These are phyloP conservation scores for Brachypodius melanocephalos DNA, from an alignment of 2,113 vertebrate genomes.

Conservation along the genomic window DNA sequence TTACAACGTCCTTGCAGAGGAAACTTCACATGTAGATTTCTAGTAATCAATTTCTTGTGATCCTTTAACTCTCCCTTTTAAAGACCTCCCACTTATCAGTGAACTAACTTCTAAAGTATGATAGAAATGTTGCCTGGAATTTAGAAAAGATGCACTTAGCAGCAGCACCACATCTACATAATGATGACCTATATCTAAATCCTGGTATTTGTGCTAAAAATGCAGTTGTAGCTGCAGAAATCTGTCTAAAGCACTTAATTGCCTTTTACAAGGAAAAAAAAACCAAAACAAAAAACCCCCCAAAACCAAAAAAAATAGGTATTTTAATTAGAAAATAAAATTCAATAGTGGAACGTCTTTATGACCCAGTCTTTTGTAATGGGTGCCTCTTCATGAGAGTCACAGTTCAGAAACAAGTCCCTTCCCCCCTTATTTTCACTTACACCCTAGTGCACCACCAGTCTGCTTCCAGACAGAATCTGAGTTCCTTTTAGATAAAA, in stretches of 20 bases:
- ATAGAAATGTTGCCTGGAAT: background rate
- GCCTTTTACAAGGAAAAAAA: background rate
- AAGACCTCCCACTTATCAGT: background rate
- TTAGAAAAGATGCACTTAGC: background rate
- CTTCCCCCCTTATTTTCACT: background rate
- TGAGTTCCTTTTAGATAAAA: background rate
- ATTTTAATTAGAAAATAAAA: background rate
- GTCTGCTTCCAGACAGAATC: background rate
- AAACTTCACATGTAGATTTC: background rate
- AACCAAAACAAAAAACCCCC: too few relatives aligned
- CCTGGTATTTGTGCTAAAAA: background rate
- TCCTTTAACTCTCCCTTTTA: background rate
- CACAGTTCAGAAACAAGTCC: background rate
- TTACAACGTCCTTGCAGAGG: background rate
- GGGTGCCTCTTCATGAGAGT: background rate
- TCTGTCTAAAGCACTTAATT: background rate
- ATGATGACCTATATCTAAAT: background rate
- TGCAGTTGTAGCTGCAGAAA: background rate
- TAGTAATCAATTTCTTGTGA: background rate
- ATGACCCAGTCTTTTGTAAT: background rate
- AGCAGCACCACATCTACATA: background rate
- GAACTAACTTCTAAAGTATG: background rate
- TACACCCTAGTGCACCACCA: background rate
- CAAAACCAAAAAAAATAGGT: background rate
- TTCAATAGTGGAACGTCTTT: background rate